These are phyloP conservation scores for Buphagus erythrorhynchus DNA, from an alignment of 2,797 vertebrate species.

Conservation along the genomic window DNA sequence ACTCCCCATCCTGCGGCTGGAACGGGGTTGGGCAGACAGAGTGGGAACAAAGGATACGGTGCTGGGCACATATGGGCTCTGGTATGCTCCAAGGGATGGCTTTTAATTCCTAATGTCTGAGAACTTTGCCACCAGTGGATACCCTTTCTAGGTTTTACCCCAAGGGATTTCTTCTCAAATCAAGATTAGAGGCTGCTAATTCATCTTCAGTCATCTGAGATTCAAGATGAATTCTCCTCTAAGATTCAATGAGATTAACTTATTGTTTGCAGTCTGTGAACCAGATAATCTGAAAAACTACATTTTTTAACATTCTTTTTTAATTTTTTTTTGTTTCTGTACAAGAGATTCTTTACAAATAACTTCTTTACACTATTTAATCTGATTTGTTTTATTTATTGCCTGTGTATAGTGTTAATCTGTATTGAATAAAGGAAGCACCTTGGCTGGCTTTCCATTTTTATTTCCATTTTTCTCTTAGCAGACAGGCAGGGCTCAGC, in stretches of 20 bases:
- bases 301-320: background rate
- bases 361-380: background rate
- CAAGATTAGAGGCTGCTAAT: background rate
- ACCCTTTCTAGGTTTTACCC: background rate
- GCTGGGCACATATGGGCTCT: background rate
- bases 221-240: background rate
- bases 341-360: no score
- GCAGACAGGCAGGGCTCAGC: background rate
- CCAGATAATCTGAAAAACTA: background rate
- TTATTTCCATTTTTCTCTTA: background rate
- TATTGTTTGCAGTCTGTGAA: background rate
- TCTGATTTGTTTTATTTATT: background rate
- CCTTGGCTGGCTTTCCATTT: background rate
- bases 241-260: background rate
- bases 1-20: background rate
- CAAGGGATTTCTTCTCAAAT: background rate
- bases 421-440: background rate
- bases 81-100: background rate
- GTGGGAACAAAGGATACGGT: rapidly evolving
- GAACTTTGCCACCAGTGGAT: background rate
- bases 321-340: background rate
- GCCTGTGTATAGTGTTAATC: background rate
- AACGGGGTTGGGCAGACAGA: rapidly evolving
- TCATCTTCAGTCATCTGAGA: background rate
- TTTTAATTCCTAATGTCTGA: background rate